Percentiles rank a stretch among this genome's conserved stretches.
phyloP scores from a whole-genome alignment of 2,797 vertebrate genomes.

The Liasis olivaceus region DNA sequence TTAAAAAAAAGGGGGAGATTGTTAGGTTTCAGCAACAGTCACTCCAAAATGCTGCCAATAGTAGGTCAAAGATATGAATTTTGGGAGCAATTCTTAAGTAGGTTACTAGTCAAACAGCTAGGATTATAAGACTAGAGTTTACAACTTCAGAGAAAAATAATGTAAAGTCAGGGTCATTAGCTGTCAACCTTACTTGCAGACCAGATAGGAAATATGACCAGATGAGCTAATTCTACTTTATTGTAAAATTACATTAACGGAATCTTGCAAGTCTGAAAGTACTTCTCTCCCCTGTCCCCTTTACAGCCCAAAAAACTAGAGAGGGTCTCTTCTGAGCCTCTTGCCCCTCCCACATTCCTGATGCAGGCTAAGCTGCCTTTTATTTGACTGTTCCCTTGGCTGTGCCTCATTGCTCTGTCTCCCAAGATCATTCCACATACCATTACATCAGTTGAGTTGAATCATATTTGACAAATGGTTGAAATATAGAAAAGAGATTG shows the following conservation, averaged over 20 bases:
- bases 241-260: not conserved
- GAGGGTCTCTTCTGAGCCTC: not conserved
- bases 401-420: not conserved
- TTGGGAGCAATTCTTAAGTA: not conserved
- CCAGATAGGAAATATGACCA: not conserved
- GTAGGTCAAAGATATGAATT: not conserved
- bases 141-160: not conserved
- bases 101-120: not conserved
- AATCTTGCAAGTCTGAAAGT: not conserved
- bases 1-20: not conserved
- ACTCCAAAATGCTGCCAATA: constrained; percentile 3
- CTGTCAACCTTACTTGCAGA: not conserved
- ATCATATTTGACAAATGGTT: not conserved
- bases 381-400: not conserved
- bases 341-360: not conserved
- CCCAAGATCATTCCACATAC: not conserved
- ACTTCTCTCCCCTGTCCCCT: not conserved
- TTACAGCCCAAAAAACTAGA: not conserved
- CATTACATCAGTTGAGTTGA: not conserved
- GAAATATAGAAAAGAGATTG: not conserved
- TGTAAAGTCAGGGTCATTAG: not conserved
- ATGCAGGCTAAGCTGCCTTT: not conserved
- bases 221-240: not conserved
- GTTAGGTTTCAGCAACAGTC: not conserved
- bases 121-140: not conserved